Conservation (phyloP, 2,888 invertebrate species). For the Lithophane socia region DNA sequence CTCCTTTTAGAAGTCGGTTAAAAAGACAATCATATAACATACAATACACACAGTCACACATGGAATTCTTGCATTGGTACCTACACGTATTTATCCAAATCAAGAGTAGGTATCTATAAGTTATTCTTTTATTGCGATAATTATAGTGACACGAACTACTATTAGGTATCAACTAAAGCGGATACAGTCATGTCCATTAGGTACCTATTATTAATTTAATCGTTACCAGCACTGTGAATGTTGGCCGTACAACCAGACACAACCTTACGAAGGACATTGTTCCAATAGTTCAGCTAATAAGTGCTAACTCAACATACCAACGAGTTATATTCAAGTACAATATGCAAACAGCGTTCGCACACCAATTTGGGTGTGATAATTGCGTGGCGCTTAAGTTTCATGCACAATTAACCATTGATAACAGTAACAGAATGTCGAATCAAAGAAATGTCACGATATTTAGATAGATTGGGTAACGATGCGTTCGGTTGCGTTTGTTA, state of each 20-base stretch:
- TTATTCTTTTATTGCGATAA: slow-evolving; percentile 10
- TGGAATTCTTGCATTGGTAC: not conserved
- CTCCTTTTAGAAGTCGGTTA: too few relatives aligned
- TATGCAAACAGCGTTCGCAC: slow-evolving; percentile 14
- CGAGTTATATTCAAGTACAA: slow-evolving; percentile 17
- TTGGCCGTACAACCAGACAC: slow-evolving; percentile 70
- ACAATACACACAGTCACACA: not conserved
- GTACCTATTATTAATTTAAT: slow-evolving; percentile 60
- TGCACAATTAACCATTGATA: slow-evolving; percentile 38
- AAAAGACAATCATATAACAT: not conserved
- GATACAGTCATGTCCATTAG: slow-evolving; percentile 64
- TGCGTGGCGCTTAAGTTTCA: slow-evolving; percentile 19
- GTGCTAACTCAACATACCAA: slow-evolving; percentile 54
- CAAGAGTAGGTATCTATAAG: not conserved
- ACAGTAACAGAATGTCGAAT: slow-evolving; percentile 42
- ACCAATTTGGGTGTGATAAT: slow-evolving; percentile 25
- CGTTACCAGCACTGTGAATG: slow-evolving; percentile 76
- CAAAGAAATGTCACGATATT: slow-evolving; percentile 59
- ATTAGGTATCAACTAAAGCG: slow-evolving; percentile 52
- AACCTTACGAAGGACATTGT: slow-evolving; percentile 78
- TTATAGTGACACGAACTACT: slow-evolving; percentile 20
- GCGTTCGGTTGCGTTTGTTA: slow-evolving; percentile 41
- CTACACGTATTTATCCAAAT: slow-evolving; percentile 18
- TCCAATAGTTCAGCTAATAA: slow-evolving; percentile 58
- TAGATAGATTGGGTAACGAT: slow-evolving; percentile 41